Evolutionary conservation across 2,888 invertebrate species (phyloP).

Genomic region (Steromphala cineraria): DNA sequence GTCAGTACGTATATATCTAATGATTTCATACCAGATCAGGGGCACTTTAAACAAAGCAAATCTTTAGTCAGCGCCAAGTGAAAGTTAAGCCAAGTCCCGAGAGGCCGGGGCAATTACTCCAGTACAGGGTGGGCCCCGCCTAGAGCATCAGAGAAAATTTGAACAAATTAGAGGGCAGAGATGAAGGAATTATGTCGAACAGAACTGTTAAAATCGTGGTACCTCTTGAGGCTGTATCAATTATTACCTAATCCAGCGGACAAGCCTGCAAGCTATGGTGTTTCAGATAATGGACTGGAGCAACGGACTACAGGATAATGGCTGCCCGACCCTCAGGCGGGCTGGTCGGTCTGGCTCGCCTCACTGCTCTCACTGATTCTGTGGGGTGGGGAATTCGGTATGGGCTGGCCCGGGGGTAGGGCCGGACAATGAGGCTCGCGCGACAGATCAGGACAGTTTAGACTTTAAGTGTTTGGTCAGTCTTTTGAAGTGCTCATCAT

Average conservation of each 20-base stretch:
- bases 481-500: neutral
- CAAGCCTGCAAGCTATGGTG: conserved; percentile 22
- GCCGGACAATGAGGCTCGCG: neutral
- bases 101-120: conserved; percentile 25
- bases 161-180: conserved; percentile 37
- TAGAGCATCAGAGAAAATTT: conserved; percentile 27
- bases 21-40: too few relatives aligned
- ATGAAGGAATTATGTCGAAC: conserved; percentile 40
- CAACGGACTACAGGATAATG: neutral
- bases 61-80: too few relatives aligned
- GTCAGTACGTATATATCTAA: too few relatives aligned
- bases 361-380: neutral
- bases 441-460: neutral
- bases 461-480: neutral
- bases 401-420: neutral
- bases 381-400: neutral
- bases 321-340: neutral
- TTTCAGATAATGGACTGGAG: too few relatives aligned
- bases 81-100: neutral
- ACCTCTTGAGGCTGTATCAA: conserved; percentile 34
- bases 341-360: neutral
- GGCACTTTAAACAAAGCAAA: too few relatives aligned
- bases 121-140: conserved; percentile 1
- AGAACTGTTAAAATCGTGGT: conserved; percentile 35
- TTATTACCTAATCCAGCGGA: conserved; percentile 42